Base-by-base conservation (phyloP, 2,113 vertebrate species). In the Capreolus pygargus region DNA sequence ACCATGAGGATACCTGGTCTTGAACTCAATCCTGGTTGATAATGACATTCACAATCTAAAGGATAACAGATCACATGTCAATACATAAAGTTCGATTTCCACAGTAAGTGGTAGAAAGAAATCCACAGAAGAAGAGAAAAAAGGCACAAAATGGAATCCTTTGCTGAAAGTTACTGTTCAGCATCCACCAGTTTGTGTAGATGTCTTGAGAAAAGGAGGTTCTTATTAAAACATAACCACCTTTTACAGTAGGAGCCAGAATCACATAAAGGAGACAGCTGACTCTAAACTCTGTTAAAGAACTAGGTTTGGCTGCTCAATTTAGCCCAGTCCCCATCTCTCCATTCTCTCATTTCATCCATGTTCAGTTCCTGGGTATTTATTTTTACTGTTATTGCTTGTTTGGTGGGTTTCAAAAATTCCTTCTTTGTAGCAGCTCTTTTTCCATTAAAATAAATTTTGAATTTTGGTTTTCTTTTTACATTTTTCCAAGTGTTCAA, bases 331-430 rank as follows among this genome's bases (percentile, higher is more conserved):
- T 5, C 6, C 1, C 36, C 74, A 6, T 8, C 8, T 1, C 7
- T 60, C 78, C 7, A 47, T 30, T 43, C 23, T 84, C 47, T 85
- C 52, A 28, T 50, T 60, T 94, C 23, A 85, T 8, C 19, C 16
- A 27, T 12, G 50, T 10, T 19, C 1, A 16, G 2, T 89, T 58
- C 43, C 16, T 54, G 21, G 6, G 3, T 25, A 7, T 14, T 3
- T 61, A 52, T 23, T 91, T 76, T 78, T 76, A 6, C 23, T 55
- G 2, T 28, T 89, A 45, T 16, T 70, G 12, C 30, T 54, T 47
- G 2, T 7, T 86, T 89, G 21, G 33, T 58, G 86, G 23, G 25
- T 47, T 98, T 70, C 54, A 14, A 93, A 97, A 94, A 45, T 17
- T 25, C 36, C 15, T 70, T 91, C 10, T 39, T 60, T 54, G 5